Evolutionary conservation across 2,797 vertebrate species (phyloP).

Genomic region (Aldrovandia affinis): DNA sequence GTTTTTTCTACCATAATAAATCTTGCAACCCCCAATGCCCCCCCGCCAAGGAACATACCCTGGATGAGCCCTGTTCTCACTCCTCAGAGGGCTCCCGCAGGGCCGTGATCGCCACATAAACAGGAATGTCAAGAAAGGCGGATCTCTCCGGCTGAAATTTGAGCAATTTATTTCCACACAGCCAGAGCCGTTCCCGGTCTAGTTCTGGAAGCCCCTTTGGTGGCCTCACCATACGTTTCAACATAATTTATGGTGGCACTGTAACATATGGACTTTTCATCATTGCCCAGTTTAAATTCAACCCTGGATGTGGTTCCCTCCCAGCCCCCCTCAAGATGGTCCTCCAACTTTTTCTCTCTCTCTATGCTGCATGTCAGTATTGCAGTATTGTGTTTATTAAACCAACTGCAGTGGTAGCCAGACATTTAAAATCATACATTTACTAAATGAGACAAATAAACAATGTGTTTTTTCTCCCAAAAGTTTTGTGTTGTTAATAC

Average conservation of each 20-base stretch:
- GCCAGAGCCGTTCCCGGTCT: constrained; percentile 82
- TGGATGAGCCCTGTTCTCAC: constrained; percentile 1
- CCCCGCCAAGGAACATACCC: constrained; percentile 61
- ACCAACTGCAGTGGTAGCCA: background rate
- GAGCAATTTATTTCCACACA: constrained; percentile 93
- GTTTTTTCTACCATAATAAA: constrained; percentile 70
- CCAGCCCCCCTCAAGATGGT: constrained; percentile 1
- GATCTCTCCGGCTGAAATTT: constrained; percentile 81
- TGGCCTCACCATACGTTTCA: constrained; percentile 83
- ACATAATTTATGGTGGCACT: constrained; percentile 93
- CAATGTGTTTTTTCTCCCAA: background rate
- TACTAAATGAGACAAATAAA: background rate
- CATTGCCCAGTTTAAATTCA: constrained; percentile 87
- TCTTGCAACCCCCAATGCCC: constrained; percentile 58
- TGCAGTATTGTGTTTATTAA: constrained; percentile 42
- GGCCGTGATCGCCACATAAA: constrained; percentile 70
- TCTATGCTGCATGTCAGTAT: background rate
- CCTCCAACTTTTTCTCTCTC: constrained; percentile 16
- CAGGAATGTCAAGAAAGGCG: constrained; percentile 79
- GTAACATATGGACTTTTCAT: constrained; percentile 96
- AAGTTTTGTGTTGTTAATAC: background rate
- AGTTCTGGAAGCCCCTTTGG: constrained; percentile 91
- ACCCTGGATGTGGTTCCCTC: constrained; percentile 65
- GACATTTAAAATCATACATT: background rate
- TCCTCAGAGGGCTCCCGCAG: constrained; percentile 52